Percentiles rank a stretch among this genome's conserved stretches.
Conservation (phyloP, 2,113 vertebrate species). For the Rhodinocichla rosea region DNA sequence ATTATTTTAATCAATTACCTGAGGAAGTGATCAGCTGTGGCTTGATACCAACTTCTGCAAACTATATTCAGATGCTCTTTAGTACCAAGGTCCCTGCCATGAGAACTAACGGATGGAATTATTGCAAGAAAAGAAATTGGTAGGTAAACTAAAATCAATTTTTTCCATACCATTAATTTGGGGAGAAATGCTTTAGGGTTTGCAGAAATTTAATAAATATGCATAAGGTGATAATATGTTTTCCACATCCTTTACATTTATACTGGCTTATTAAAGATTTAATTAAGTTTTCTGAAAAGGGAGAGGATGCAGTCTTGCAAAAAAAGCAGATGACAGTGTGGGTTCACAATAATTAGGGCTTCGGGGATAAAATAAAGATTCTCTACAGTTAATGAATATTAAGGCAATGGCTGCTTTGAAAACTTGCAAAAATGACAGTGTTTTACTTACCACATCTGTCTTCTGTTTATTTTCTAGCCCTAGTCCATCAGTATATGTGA, state of each 20-base stretch:
- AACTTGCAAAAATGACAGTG: not conserved
- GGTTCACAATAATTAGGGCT: conserved; percentile 52
- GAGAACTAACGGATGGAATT: conserved; percentile 25
- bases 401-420: not conserved
- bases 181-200: conserved; percentile 52
- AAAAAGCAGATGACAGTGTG: conserved; percentile 39
- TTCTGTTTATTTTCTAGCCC: not conserved
- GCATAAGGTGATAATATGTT: conserved; percentile 51
- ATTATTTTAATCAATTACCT: not conserved
- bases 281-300: conserved; percentile 53
- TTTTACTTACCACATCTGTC: conserved; percentile 4
- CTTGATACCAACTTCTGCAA: not conserved
- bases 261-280: conserved; percentile 64
- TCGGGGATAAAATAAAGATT: conserved; percentile 39
- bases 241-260: conserved; percentile 63
- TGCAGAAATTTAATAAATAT: conserved; percentile 55
- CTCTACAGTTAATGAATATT: conserved; percentile 23
- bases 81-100: not conserved
- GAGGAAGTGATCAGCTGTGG: not conserved
- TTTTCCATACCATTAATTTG: conserved; percentile 41
- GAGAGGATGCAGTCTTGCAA: conserved; percentile 35
- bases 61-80: not conserved
- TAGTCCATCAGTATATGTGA: not conserved
- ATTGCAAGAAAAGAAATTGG: not conserved
- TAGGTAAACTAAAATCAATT: not conserved